phyloP scores from a whole-genome alignment of 2,797 vertebrate genomes.

The Alosa sapidissima region DNA sequence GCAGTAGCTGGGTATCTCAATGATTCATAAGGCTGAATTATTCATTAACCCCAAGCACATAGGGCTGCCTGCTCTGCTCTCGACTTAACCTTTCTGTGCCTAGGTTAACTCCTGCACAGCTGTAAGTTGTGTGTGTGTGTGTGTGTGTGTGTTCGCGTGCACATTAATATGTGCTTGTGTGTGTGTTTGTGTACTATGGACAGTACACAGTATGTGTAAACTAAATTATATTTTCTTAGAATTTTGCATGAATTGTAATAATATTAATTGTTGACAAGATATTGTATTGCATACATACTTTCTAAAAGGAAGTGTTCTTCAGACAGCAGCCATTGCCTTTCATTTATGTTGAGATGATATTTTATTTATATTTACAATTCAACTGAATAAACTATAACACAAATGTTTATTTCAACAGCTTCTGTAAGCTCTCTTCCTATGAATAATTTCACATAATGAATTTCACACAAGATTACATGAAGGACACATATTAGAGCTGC shows the following conservation, averaged over 20 bases:
- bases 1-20: slow-evolving; percentile 59
- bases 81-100: slow-evolving; percentile 45
- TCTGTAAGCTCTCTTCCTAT: not conserved
- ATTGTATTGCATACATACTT: no score
- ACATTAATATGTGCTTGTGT: not conserved
- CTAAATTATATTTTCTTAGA: not conserved
- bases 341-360: not conserved
- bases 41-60: slow-evolving; percentile 75
- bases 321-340: not conserved
- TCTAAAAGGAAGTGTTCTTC: no score
- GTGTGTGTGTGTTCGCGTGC: not conserved
- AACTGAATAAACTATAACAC: not conserved
- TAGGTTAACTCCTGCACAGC: slow-evolving; percentile 23
- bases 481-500: not conserved
- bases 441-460: not conserved
- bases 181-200: not conserved
- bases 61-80: slow-evolving; percentile 62
- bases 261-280: no score
- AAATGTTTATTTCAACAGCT: not conserved
- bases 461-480: not conserved
- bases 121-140: not conserved
- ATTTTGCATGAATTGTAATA: not conserved
- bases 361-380: not conserved
- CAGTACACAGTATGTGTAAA: no score
- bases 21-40: slow-evolving; percentile 82